A percentile compares a stretch with the other conserved stretches of the same genome.
Evolutionary conservation across 2,888 invertebrate species (phyloP).

Genomic region (Zhuqinia jingwanae): DNA sequence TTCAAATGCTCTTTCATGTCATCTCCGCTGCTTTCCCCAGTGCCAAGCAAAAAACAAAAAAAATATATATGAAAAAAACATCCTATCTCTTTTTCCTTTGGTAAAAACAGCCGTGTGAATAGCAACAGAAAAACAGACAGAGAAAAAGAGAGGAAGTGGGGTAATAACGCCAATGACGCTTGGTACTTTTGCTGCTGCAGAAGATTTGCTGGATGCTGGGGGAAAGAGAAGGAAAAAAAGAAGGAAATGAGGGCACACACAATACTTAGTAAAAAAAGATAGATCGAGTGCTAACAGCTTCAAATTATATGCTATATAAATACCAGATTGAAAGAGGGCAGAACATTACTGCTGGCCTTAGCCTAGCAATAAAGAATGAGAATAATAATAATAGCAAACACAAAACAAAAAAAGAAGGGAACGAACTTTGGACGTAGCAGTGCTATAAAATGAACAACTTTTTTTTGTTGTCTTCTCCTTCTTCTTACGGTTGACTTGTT

Average conservation of each 20-base stretch:
- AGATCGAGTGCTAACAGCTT: slow-evolving; percentile 34
- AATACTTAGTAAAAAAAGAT: slow-evolving; percentile 17
- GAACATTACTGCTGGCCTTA: not conserved
- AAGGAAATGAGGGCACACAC: slow-evolving; percentile 29
- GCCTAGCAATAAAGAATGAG: not conserved
- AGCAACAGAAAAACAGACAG: not conserved
- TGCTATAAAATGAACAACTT: not conserved
- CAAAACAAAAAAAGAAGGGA: not conserved
- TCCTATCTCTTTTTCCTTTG: not conserved
- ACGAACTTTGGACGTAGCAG: no score
- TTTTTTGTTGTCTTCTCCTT: not conserved
- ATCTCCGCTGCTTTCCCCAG: not conserved
- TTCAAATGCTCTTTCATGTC: not conserved
- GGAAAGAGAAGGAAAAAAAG: not conserved
- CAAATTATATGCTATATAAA: slow-evolving; percentile 1
- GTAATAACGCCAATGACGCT: not conserved
- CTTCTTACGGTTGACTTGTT: not conserved
- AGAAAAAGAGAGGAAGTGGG: not conserved
- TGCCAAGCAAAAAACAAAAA: not conserved
- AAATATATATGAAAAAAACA: not conserved
- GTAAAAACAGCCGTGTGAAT: not conserved
- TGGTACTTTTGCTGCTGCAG: not conserved
- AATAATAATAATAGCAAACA: slow-evolving; percentile 23
- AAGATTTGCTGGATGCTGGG: not conserved
- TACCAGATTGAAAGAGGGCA: not conserved